Evolutionary conservation across 2,797 vertebrate genomes (phyloP).

Genomic region (Acanthiza pusilla): DNA sequence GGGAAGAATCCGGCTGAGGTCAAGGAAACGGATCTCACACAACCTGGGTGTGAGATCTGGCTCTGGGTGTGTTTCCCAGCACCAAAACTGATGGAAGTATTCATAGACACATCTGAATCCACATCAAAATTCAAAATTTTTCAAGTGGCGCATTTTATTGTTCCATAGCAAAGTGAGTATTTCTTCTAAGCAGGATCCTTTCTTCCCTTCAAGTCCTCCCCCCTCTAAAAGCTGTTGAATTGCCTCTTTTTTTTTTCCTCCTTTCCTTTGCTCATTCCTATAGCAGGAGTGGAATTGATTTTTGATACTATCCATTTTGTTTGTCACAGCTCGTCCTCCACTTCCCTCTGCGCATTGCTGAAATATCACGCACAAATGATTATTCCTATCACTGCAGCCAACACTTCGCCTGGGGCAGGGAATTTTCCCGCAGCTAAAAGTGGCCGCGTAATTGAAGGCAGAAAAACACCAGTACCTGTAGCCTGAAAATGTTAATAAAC

Average conservation of each 20-base stretch:
- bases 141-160: fast-evolving
- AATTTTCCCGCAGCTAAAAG: background rate
- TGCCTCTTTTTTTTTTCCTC: background rate
- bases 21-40: background rate
- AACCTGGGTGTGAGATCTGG: background rate
- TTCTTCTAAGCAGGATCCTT: background rate
- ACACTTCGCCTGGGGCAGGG: background rate
- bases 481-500: slow-evolving; percentile 39
- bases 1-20: background rate
- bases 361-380: slow-evolving; percentile 53
- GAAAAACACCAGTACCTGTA: slow-evolving; percentile 11
- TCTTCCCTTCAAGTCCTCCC: background rate
- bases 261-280: background rate
- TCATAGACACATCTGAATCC: background rate
- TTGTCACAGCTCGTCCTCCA: slow-evolving; percentile 40
- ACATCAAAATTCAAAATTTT: background rate
- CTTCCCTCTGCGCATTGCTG: background rate
- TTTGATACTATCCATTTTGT: slow-evolving; percentile 52
- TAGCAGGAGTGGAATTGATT: slow-evolving; percentile 39
- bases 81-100: background rate
- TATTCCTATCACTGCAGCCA: background rate
- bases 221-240: background rate
- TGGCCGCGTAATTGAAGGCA: background rate
- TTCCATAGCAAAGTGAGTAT: background rate
- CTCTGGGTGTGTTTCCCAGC: background rate